phyloP scores from a whole-genome alignment of 2,888 invertebrate species.

The Halictus quadricinctus region DNA sequence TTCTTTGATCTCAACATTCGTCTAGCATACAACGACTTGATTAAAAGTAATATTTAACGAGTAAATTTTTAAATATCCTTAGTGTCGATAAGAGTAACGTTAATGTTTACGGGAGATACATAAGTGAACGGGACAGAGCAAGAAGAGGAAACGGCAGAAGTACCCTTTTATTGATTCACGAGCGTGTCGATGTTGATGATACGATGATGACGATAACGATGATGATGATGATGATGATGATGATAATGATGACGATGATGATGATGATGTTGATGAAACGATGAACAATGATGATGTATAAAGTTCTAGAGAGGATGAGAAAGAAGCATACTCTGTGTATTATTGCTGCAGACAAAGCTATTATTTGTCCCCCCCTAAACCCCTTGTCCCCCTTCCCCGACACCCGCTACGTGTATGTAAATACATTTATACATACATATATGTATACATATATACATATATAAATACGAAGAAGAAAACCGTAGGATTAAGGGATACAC shows the following conservation, averaged over 20 bases:
- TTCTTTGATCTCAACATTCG: constrained; percentile 82
- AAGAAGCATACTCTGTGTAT: constrained; percentile 76
- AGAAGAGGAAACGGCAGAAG: constrained; percentile 49
- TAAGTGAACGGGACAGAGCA: constrained; percentile 57
- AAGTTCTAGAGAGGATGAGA: constrained; percentile 72
- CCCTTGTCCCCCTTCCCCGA: not conserved
- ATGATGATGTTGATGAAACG: constrained; percentile 15
- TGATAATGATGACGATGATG: constrained; percentile 61
- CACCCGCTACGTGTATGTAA: constrained; percentile 75
- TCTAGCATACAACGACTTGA: constrained; percentile 81
- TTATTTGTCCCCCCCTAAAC: constrained; percentile 71
- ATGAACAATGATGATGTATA: constrained; percentile 71
- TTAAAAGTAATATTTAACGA: constrained; percentile 75
- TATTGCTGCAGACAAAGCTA: constrained; percentile 73
- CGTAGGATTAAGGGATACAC: constrained; percentile 68
- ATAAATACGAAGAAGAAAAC: constrained; percentile 73
- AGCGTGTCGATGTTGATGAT: constrained; percentile 31
- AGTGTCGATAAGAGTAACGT: constrained; percentile 69
- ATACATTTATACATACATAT: constrained; percentile 77
- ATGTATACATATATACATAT: constrained; percentile 76
- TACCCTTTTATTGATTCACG: constrained; percentile 65
- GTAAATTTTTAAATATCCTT: constrained; percentile 74
- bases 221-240: constrained; percentile 17
- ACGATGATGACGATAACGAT: constrained; percentile 13
- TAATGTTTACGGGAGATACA: constrained; percentile 23